Evolutionary conservation across 2,113 vertebrate species (phyloP).

Genomic region (Aldabrachelys gigantea): DNA sequence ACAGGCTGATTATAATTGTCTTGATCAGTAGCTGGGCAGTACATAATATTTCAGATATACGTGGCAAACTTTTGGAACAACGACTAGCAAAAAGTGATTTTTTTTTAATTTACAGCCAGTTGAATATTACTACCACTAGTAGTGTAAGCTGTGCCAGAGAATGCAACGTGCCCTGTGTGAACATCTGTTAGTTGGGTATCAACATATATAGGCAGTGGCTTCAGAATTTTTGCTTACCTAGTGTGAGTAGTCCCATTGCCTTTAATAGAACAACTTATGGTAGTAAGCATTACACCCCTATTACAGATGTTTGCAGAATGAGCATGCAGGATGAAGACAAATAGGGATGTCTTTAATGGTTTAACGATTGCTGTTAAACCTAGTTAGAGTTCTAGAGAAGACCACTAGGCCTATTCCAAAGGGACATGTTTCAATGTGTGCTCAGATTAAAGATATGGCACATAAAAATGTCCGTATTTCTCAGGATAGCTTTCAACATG

Average conservation of each 20-base stretch:
- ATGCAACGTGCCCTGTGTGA: conserved; percentile 56
- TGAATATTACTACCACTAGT: conserved; percentile 45
- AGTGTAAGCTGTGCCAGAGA: conserved; percentile 53
- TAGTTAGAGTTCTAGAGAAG: not conserved
- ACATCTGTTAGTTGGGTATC: conserved; percentile 65
- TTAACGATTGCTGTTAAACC: not conserved
- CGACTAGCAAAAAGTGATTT: conserved; percentile 69
- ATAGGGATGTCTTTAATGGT: not conserved
- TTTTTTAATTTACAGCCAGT: conserved; percentile 57
- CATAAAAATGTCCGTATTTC: not conserved
- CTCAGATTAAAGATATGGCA: not conserved
- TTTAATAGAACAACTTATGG: conserved; percentile 37
- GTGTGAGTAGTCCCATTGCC: not conserved
- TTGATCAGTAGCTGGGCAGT: not conserved
- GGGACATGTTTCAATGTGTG: not conserved
- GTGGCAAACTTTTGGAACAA: conserved; percentile 22
- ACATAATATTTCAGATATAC: conserved; percentile 1
- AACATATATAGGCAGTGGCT: conserved; percentile 38
- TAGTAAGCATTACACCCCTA: conserved; percentile 20
- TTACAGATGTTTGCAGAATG: not conserved
- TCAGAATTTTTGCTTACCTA: conserved; percentile 53
- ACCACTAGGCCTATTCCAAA: not conserved
- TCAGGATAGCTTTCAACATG: not conserved
- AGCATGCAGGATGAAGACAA: not conserved
- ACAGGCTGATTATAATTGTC: not conserved